Evolutionary conservation across 2,797 vertebrate species (phyloP).

Genomic region (Calcarius lapponicus): DNA sequence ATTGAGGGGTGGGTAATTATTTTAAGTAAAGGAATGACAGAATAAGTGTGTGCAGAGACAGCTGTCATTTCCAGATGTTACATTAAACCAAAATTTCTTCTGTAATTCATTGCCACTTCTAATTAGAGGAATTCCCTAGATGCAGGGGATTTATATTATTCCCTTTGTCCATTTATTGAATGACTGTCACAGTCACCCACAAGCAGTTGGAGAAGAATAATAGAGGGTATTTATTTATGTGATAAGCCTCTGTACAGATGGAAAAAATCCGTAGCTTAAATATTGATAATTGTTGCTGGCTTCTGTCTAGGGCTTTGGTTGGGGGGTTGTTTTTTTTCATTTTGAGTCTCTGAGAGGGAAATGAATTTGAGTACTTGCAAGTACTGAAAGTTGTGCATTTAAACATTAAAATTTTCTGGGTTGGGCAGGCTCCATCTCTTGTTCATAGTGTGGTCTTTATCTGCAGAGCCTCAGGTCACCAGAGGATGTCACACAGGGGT

Average conservation of each 20-base stretch:
- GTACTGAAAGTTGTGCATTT: neutral
- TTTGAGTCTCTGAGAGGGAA: constrained; percentile 66
- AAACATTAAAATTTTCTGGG: neutral
- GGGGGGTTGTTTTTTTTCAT: neutral
- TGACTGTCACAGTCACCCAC: constrained; percentile 69
- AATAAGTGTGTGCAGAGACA: constrained; percentile 53
- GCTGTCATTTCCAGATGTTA: constrained; percentile 74
- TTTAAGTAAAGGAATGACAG: constrained; percentile 69
- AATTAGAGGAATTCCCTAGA: constrained; percentile 78
- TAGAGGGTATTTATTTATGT: constrained; percentile 82
- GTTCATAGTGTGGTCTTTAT: neutral
- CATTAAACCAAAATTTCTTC: constrained; percentile 74
- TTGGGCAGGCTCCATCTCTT: neutral
- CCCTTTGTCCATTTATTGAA: constrained; percentile 74
- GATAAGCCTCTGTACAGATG: constrained; percentile 73
- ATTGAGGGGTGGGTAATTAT: neutral
- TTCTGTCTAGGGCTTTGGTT: constrained; percentile 69
- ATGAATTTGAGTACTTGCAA: neutral
- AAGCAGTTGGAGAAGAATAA: constrained; percentile 72
- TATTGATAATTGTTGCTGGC: constrained; percentile 80
- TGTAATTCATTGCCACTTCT: constrained; percentile 73
- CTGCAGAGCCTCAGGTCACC: neutral
- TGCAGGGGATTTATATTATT: constrained; percentile 76
- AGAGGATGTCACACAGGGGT: rapidly evolving
- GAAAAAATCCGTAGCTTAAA: constrained; percentile 80